Base-by-base conservation (phyloP, 2,797 vertebrate species). In the Channallabes apus region DNA sequence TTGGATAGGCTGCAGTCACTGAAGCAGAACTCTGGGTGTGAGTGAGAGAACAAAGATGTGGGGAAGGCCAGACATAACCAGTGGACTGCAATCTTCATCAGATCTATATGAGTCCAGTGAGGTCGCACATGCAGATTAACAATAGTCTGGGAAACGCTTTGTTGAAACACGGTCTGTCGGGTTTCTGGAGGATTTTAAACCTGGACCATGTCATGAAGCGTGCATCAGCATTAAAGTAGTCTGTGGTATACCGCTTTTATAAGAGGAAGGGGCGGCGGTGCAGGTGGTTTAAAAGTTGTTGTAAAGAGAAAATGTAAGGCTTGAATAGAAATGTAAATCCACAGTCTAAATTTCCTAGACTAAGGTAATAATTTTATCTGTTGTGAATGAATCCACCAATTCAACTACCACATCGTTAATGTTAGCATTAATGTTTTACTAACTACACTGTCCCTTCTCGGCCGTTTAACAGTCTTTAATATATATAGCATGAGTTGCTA, bases 181-280 rank as follows among this genome's bases (percentile, higher is more conserved):
- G 29, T 85, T 85, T 80, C 67, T 56, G 58, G 46, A 72, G 58
- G 38, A 80, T 80, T 71, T 22, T 80, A 58, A 51, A 73, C 68
- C 68, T 72, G 62, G 75, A 41, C 41, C 32, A 35, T 27, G 75
- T 75, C 22, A 18, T 73, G 59, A 29, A 54, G 35, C 2, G 27
- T 59, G n/a, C 62, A 24, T 80, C 27, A 65, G 41, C 58, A 35
- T 64, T 54, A 80, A 80, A 61, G 76, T 29, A 69, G 56, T 82
- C 77, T 82, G 79, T 83, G 76, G 88, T 62, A 87, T 71, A 46
- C 54, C 27, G 22, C n/a, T 69, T 83, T 32, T 80, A 38, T 82
- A 65, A n/a, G 9, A 27, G 65, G 35, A 38, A 38, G 38, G 38
- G 62, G 58, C 1, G 58, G 65, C 0, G 9, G 22, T 11, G 12